phyloP scores from a whole-genome alignment of 1,140 invertebrate species.

The Drosophila seguyi region DNA sequence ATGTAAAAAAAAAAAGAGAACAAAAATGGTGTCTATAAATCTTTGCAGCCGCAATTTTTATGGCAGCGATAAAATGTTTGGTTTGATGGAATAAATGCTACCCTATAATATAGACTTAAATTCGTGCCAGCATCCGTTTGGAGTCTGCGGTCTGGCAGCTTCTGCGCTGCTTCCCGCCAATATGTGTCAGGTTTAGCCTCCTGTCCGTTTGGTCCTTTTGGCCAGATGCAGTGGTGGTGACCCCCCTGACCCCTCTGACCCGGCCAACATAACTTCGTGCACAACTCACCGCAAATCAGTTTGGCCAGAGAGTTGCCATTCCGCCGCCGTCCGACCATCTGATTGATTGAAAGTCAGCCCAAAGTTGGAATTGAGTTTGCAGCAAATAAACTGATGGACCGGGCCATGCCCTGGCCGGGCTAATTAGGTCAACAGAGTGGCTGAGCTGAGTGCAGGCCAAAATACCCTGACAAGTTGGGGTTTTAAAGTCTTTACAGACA shows the following conservation, averaged over 20 bases:
- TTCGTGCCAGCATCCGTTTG: background rate
- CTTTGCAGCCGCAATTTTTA: constrained; percentile 35
- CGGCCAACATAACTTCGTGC: constrained; percentile 47
- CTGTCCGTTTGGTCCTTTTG: constrained; percentile 10
- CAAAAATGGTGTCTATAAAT: constrained; percentile 30
- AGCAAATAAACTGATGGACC: constrained; percentile 40
- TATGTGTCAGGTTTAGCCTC: constrained; percentile 47
- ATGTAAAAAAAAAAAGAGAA: constrained; percentile 36
- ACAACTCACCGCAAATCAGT: constrained; percentile 63
- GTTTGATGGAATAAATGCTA: constrained; percentile 1
- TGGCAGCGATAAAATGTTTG: constrained; percentile 25
- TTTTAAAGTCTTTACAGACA: no score
- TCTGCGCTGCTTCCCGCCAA: constrained; percentile 15
- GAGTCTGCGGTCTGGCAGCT: constrained; percentile 4
- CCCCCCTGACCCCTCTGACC: background rate
- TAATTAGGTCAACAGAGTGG: constrained; percentile 27
- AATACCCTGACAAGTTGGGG: background rate
- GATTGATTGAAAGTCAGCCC: constrained; percentile 67
- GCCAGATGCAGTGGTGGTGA: constrained; percentile 26
- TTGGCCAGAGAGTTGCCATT: constrained; percentile 37
- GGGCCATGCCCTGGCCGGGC: constrained; percentile 19
- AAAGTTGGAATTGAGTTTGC: constrained; percentile 59
- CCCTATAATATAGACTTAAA: constrained; percentile 17
- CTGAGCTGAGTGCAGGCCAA: background rate
- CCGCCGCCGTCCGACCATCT: constrained; percentile 30